Evolutionary conservation across 1,140 invertebrate genomes (phyloP).

Genomic region (Batillaria attramentaria): DNA sequence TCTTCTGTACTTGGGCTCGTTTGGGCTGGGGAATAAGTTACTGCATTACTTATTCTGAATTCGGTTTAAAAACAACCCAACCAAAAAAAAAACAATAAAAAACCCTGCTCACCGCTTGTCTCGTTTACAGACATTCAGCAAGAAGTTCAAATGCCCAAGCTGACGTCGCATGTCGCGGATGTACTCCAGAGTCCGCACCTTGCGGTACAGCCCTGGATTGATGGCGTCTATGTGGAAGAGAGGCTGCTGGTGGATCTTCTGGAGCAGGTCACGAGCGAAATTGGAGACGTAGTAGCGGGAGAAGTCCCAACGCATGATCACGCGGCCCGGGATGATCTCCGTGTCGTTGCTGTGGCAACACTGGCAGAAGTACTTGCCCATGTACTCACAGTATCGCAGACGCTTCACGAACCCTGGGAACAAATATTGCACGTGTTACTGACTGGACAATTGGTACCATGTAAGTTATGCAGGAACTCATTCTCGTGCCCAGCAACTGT

Average conservation of each 20-base stretch:
- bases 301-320: conserved; percentile 85
- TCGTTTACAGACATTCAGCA: conserved; percentile 71
- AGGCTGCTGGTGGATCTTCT: conserved; percentile 85
- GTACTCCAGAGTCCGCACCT: conserved; percentile 77
- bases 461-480: no score
- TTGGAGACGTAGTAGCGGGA: conserved; percentile 83
- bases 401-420: conserved; percentile 79
- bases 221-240: conserved; percentile 80
- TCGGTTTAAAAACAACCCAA: no score
- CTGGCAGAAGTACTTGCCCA: conserved; percentile 91
- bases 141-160: conserved; percentile 80
- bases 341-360: conserved; percentile 87
- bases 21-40: no score
- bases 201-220: conserved; percentile 80
- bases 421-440: no score
- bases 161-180: conserved; percentile 78
- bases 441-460: no score
- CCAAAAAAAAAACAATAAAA: neutral
- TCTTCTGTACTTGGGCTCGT: no score
- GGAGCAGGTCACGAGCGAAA: conserved; percentile 84
- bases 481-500: no score
- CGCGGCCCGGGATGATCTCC: conserved; percentile 83
- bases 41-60: no score
- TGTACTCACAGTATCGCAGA: conserved; percentile 84
- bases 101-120: conserved; percentile 53